Evolutionary conservation across 2,797 vertebrate genomes (phyloP).

Genomic region (Sciurus vulgaris): DNA sequence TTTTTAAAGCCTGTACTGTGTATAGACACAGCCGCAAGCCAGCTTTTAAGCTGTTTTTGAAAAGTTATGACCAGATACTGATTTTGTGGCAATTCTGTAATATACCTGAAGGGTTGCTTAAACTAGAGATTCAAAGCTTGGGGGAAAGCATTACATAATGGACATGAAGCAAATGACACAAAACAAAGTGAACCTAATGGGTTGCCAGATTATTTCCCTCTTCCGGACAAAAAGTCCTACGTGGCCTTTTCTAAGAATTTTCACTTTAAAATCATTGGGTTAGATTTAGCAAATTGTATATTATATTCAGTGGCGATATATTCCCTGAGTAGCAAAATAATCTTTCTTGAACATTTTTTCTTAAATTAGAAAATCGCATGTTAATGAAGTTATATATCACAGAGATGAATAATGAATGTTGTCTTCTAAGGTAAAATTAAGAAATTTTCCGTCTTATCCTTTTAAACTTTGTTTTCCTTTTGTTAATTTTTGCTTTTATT

Average conservation of each 20-base stretch:
- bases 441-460: constrained; percentile 46
- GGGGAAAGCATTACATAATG: constrained; percentile 86
- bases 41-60: constrained; percentile 61
- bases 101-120: constrained; percentile 73
- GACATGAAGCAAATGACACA: constrained; percentile 66
- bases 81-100: constrained; percentile 70
- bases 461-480: constrained; percentile 68
- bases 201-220: not conserved
- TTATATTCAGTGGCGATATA: constrained; percentile 13
- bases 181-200: constrained; percentile 74
- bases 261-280: constrained; percentile 30
- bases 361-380: constrained; percentile 50
- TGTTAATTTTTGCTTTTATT: not conserved
- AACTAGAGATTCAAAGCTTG: constrained; percentile 68
- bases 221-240: not conserved
- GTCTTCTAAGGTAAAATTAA: constrained; percentile 7
- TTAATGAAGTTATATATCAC: not conserved
- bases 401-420: not conserved
- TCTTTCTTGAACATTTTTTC: constrained; percentile 44
- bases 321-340: not conserved
- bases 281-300: constrained; percentile 50
- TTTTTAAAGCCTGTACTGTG: not conserved
- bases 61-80: constrained; percentile 78
- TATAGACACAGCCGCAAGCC: constrained; percentile 26
- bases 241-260: constrained; percentile 38